Conservation (phyloP, 2,888 invertebrate genomes). For the Tholera decimalis region DNA sequence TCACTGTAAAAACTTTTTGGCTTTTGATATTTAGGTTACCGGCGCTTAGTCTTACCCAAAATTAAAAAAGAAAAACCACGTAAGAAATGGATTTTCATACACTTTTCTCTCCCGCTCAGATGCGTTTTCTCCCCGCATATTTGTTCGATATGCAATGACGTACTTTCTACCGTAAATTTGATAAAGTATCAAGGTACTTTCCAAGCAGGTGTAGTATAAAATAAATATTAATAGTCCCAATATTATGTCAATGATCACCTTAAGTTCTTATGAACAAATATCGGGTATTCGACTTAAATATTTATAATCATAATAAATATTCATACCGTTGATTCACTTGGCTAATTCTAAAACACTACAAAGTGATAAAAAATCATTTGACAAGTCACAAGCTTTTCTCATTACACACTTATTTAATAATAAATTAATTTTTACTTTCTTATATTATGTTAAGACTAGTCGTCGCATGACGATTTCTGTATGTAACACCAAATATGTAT, state of each 20-base stretch:
- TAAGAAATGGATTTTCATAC: too few species aligned
- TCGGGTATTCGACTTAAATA: conserved; percentile 6
- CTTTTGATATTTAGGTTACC: too few species aligned
- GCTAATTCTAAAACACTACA: not conserved
- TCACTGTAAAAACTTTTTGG: too few species aligned
- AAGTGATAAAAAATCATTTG: conserved; percentile 24
- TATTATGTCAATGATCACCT: not conserved
- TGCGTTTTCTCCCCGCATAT: too few species aligned
- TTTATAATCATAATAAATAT: conserved; percentile 1
- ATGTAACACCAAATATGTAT: conserved; percentile 50
- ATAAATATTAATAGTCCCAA: conserved; percentile 17
- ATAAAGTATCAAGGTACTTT: too few species aligned
- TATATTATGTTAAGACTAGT: conserved; percentile 44
- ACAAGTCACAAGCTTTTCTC: conserved; percentile 29
- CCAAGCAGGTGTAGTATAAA: too few species aligned
- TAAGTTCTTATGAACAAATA: conserved; percentile 3
- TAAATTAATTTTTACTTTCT: conserved; percentile 12
- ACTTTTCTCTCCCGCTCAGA: too few species aligned
- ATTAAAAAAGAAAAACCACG: too few species aligned
- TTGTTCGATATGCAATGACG: too few species aligned
- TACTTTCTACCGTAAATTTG: too few species aligned
- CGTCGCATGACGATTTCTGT: conserved; percentile 34
- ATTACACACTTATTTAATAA: conserved; percentile 18
- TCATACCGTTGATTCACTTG: conserved; percentile 16
- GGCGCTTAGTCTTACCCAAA: too few species aligned